Conservation (phyloP, 2,888 invertebrate species). For the Ectobius pallidus region DNA sequence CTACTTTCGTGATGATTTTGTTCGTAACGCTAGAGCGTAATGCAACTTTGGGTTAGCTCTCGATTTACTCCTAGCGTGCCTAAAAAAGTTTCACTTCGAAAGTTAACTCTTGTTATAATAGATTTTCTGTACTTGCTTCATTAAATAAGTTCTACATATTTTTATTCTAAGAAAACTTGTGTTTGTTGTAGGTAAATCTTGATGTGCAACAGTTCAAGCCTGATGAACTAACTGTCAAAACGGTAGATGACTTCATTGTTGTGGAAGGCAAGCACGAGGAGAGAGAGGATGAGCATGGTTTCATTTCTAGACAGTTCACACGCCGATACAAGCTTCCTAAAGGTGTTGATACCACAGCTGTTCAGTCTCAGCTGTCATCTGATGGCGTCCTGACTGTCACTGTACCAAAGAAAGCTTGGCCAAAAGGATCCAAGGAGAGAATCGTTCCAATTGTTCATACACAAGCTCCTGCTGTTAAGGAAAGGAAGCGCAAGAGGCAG, state of each 20-base stretch:
- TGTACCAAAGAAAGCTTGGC: conserved; percentile 49
- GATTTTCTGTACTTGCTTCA: too few relatives aligned
- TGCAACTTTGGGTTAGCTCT: too few relatives aligned
- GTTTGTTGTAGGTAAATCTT: conserved; percentile 49
- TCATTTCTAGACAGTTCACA: conserved; percentile 51
- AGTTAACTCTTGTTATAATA: too few relatives aligned
- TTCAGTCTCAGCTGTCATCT: conserved; percentile 52
- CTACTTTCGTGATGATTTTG: too few relatives aligned
- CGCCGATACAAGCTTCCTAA: conserved; percentile 52
- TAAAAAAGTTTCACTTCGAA: too few relatives aligned
- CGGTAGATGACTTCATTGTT: conserved; percentile 50
- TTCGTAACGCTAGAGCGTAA: too few relatives aligned
- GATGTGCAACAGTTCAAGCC: conserved; percentile 52
- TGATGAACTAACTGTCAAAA: conserved; percentile 52
- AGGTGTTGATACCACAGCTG: conserved; percentile 49
- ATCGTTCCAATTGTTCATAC: conserved; percentile 29
- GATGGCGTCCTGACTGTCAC: too few relatives aligned
- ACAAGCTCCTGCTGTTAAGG: conserved; percentile 24
- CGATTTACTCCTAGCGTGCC: too few relatives aligned
- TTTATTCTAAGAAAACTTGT: too few relatives aligned
- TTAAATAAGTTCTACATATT: too few relatives aligned
- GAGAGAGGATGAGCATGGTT: conserved; percentile 51
- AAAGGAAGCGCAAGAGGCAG: too few relatives aligned
- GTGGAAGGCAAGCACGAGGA: conserved; percentile 53
- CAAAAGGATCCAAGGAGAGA: conserved; percentile 13